phyloP scores from a whole-genome alignment of 2,797 vertebrate species.

The Semaprochilodus insignis region DNA sequence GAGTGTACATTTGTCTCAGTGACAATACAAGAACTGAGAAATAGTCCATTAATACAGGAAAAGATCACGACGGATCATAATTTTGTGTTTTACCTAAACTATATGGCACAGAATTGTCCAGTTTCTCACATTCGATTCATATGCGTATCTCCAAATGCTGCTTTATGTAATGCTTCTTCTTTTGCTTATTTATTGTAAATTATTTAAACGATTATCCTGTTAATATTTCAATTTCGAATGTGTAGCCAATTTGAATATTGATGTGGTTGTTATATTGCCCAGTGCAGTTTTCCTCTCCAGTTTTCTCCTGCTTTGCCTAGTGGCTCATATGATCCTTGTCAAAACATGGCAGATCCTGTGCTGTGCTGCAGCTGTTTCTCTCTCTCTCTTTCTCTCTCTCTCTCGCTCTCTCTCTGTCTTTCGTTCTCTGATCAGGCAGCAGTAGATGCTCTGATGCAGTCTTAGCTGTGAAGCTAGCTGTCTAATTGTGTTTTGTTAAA shows the following conservation, averaged over 20 bases:
- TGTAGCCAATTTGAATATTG: not conserved
- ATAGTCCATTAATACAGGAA: not conserved
- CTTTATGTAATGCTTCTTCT: not conserved
- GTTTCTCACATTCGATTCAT: not conserved
- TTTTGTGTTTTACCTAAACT: not conserved
- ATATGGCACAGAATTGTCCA: not conserved
- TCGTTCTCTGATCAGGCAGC: slow-evolving; percentile 5
- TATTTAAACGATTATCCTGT: not conserved
- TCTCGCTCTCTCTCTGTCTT: not conserved
- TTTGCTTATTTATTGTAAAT: too few relatives aligned
- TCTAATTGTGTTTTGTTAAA: slow-evolving; percentile 25
- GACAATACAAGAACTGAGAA: not conserved
- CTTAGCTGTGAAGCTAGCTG: slow-evolving; percentile 10
- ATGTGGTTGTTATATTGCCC: not conserved
- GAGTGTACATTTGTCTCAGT: not conserved
- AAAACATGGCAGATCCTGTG: not conserved
- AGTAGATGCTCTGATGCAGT: not conserved
- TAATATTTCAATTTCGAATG: not conserved
- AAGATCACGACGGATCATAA: not conserved
- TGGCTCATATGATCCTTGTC: slow-evolving; percentile 18
- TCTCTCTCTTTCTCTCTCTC: not conserved
- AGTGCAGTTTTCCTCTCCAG: not conserved
- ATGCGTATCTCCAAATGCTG: not conserved
- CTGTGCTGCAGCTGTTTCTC: slow-evolving; percentile 11
- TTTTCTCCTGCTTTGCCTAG: not conserved